Evolutionary conservation across 53 echinoderm and acorn worm genomes (phyloP), one percentile per base, ranked within the genome.

Genomic region (Apostichopus leukothele): DNA sequence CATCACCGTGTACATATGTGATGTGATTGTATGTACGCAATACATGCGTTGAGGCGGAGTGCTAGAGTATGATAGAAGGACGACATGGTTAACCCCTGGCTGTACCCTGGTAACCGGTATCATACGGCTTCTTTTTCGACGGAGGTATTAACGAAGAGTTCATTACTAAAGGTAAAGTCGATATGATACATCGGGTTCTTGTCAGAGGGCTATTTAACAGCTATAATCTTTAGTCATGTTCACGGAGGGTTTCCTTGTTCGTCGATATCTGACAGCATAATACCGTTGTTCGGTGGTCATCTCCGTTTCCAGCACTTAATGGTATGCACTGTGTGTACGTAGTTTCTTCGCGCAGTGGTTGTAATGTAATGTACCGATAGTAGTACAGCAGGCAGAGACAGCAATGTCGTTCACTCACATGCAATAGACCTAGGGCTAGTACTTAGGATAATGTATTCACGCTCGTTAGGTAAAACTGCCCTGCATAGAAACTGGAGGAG

Each of bases 51-150:
- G 39, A 39, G 39, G 39, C 39, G 39, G 39, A 39, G 39, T 39
- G 39, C 39, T 39, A 3, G 39, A 39, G 39, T 39, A 39, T 39
- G 39, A 39, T 39, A 39, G 39, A 39, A 39, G 71, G 23, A 81
- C 55, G 81, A 81, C 81, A 81, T 81, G 81, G 81, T 81, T 54
- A 81, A 81, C 59, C 81, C 81, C 55, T 81, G 81, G 81, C 59
- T 60, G 81, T 23, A 59, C 81, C 71, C 71, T 71, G 71, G 71
- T 71, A 71, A 71, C 71, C 71, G 71, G 71, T 71, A n/a, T 71
- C 71, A 71, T 71, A 18, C 71, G 71, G 18, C 71, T 71, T 71
- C 20, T n/a, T 71, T 71, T 13, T 71, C 71, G 20, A 19, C 71
- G 18, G 18, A 71, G 71, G 71, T 71, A 14, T 18, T 18, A 71